Conservation (phyloP, 2,113 vertebrate species). For the Oryzias curvinotus region DNA sequence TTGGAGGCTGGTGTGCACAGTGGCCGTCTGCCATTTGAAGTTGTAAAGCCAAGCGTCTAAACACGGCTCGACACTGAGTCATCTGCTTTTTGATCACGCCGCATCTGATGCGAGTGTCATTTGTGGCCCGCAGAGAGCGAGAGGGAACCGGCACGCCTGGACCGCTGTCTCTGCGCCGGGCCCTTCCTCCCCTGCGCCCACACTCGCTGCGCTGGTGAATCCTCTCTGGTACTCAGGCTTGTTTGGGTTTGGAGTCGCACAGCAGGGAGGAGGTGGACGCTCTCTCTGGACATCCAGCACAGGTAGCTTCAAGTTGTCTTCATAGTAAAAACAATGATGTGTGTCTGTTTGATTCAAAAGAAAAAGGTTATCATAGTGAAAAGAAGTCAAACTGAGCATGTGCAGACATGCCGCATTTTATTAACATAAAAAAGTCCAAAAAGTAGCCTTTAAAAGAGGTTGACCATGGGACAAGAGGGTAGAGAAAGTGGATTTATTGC, state of each 20-base stretch:
- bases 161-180: conserved; percentile 5
- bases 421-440: no score
- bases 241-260: conserved; percentile 13
- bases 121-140: conserved; percentile 22
- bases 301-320: conserved; percentile 58
- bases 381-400: no score
- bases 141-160: not conserved
- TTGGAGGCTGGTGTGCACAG: conserved; percentile 27
- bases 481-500: no score
- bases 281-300: conserved; percentile 24
- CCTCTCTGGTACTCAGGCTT: not conserved
- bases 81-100: conserved; percentile 53
- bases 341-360: conserved; percentile 72
- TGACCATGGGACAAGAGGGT: no score
- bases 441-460: no score
- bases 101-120: conserved; percentile 49
- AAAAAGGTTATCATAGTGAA: no score
- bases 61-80: conserved; percentile 45
- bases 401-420: no score
- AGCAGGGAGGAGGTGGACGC: conserved; percentile 21
- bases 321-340: conserved; percentile 72
- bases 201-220: conserved; percentile 5
- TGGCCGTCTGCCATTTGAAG: conserved; percentile 54
- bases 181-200: conserved; percentile 14
- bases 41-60: conserved; percentile 48